Percentiles rank a stretch among this genome's conserved stretches.
phyloP scores from a whole-genome alignment of 2,113 vertebrate genomes.

The Regulus satrapa region DNA sequence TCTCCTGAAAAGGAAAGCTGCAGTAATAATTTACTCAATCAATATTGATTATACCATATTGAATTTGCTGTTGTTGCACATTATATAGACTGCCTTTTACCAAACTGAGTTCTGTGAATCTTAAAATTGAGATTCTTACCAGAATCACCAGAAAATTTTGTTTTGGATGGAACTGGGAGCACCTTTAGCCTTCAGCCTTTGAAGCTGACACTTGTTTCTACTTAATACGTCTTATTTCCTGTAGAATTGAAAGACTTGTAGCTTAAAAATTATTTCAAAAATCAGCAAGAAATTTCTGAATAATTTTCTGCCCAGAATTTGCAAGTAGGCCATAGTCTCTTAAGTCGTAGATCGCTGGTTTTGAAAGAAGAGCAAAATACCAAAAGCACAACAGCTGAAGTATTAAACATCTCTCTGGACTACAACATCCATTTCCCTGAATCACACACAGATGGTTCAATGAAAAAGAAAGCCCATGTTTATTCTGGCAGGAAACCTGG shows the following conservation, averaged over 20 bases:
- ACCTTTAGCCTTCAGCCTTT: background rate
- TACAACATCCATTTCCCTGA: background rate
- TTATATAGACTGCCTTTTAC: background rate
- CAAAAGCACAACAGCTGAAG: background rate
- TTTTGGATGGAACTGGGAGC: background rate
- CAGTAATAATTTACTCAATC: background rate
- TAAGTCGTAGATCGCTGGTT: background rate
- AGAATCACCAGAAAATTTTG: background rate
- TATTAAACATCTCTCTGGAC: background rate
- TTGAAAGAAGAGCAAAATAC: slow-evolving; percentile 5
- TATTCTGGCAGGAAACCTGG: background rate
- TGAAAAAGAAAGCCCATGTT: background rate
- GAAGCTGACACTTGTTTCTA: slow-evolving; percentile 6
- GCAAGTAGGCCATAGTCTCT: background rate
- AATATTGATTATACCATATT: background rate
- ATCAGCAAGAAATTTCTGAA: background rate
- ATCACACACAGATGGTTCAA: background rate
- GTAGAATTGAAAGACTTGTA: background rate
- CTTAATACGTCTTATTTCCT: slow-evolving; percentile 26
- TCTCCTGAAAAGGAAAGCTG: background rate
- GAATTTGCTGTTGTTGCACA: background rate
- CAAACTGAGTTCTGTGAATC: background rate
- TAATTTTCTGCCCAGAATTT: slow-evolving; percentile 23
- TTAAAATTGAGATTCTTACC: background rate
- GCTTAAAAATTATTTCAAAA: background rate